Conservation (phyloP, 2,797 vertebrate genomes). For the Danio tinwini region DNA sequence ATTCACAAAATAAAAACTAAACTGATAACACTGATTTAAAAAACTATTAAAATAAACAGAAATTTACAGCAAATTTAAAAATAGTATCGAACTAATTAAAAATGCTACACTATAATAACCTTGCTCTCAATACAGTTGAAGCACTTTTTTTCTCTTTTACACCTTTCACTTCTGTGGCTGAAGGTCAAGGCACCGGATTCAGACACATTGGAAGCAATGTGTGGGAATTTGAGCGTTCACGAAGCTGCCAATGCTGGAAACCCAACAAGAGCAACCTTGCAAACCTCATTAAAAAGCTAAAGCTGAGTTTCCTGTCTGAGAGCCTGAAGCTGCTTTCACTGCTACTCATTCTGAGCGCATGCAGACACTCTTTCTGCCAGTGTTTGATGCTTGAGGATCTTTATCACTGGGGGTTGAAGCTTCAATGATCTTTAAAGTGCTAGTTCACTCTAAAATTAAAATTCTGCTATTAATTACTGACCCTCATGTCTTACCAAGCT, state of each 20-base stretch:
- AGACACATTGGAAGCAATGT: conserved; percentile 16
- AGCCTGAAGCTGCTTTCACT: conserved; percentile 14
- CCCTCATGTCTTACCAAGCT: no score
- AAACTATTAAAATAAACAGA: no score
- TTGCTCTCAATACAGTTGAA: not conserved
- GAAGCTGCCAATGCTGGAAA: not conserved
- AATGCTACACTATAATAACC: no score
- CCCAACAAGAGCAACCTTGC: conserved; percentile 11
- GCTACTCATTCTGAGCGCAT: not conserved
- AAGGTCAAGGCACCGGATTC: conserved; percentile 16
- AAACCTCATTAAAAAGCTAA: conserved; percentile 26
- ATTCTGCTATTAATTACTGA: no score
- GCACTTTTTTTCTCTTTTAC: not conserved
- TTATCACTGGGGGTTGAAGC: not conserved
- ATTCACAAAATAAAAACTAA: no score
- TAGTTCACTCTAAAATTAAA: no score
- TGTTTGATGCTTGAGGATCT: not conserved
- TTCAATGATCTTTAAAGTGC: not conserved
- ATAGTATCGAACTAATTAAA: no score
- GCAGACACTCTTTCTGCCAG: not conserved
- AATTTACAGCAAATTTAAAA: no score
- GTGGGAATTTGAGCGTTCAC: conserved; percentile 11
- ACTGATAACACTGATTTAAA: no score
- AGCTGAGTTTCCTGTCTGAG: not conserved
- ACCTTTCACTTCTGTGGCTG: conserved; percentile 6